phyloP scores from a whole-genome alignment of 1,140 invertebrate genomes.

The Lepidurus couesii region DNA sequence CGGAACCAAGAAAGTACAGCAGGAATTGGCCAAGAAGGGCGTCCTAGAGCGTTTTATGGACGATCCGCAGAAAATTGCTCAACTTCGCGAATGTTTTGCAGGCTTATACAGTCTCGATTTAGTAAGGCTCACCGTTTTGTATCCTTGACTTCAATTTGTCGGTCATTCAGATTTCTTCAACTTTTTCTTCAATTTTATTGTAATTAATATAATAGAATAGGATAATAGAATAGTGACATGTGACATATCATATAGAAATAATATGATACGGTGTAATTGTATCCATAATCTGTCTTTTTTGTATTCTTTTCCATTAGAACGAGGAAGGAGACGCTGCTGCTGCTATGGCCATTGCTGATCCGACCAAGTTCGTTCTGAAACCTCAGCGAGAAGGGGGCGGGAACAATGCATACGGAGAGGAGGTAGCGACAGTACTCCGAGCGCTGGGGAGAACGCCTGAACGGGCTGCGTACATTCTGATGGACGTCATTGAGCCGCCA shows the following conservation, averaged over 20 bases:
- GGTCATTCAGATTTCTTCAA: neutral
- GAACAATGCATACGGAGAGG: constrained; percentile 85
- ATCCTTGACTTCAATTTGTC: too few relatives aligned
- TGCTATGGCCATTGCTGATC: constrained; percentile 71
- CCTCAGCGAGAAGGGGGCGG: constrained; percentile 97
- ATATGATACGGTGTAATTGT: constrained; percentile 31
- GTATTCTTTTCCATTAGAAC: constrained; percentile 48
- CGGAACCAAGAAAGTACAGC: constrained; percentile 82
- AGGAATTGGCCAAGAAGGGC: constrained; percentile 67
- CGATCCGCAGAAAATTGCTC: constrained; percentile 51
- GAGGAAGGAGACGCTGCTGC: constrained; percentile 69
- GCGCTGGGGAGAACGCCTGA: constrained; percentile 59
- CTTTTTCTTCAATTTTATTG: constrained; percentile 19
- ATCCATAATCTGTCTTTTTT: neutral
- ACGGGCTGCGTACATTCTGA: constrained; percentile 83
- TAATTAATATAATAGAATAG: neutral
- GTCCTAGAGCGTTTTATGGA: constrained; percentile 67
- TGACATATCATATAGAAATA: neutral
- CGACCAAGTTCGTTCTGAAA: constrained; percentile 86
- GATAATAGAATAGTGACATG: neutral
- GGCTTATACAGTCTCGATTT: constrained; percentile 83
- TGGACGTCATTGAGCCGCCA: constrained; percentile 78
- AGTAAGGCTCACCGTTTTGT: constrained; percentile 43
- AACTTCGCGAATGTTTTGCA: constrained; percentile 76
- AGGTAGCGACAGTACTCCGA: constrained; percentile 54